Evolutionary conservation across 2,888 invertebrate genomes (phyloP).

Genomic region (Bellardia pandia): DNA sequence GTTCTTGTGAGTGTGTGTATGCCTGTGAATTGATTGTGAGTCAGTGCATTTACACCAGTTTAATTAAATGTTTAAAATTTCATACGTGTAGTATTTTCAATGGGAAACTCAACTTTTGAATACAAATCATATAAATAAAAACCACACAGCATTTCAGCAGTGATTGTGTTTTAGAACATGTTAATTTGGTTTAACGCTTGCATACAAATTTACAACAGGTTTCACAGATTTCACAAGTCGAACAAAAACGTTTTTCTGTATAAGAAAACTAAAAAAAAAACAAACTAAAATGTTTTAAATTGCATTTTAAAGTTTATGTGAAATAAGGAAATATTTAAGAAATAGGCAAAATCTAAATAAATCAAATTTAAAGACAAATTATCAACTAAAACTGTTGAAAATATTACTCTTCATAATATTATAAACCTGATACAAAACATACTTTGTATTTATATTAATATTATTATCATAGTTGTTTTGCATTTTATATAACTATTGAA

Average conservation of each 20-base stretch:
- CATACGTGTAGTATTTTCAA: slow-evolving; percentile 38
- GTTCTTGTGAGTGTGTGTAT: background rate
- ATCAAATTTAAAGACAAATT: too few relatives aligned
- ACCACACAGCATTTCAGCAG: background rate
- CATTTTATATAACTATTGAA: too few relatives aligned
- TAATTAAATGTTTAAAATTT: slow-evolving; percentile 58
- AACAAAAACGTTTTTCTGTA: background rate
- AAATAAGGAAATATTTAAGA: background rate
- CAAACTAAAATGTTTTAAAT: background rate
- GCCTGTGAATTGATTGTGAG: background rate
- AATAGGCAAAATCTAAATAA: too few relatives aligned
- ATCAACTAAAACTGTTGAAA: too few relatives aligned
- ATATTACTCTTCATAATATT: too few relatives aligned
- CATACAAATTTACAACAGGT: slow-evolving; percentile 4
- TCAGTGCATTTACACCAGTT: slow-evolving; percentile 25
- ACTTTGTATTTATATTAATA: too few relatives aligned
- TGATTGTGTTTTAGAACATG: slow-evolving; percentile 27
- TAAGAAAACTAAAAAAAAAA: background rate
- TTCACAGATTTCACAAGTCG: background rate
- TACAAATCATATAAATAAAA: slow-evolving; percentile 26
- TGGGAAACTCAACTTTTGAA: slow-evolving; percentile 43
- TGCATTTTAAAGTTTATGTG: background rate
- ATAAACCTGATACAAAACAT: too few relatives aligned
- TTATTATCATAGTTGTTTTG: too few relatives aligned
- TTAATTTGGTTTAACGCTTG: slow-evolving; percentile 25